Evolutionary conservation across 2,888 invertebrate genomes (phyloP).

Genomic region (Drosophila quinaria): DNA sequence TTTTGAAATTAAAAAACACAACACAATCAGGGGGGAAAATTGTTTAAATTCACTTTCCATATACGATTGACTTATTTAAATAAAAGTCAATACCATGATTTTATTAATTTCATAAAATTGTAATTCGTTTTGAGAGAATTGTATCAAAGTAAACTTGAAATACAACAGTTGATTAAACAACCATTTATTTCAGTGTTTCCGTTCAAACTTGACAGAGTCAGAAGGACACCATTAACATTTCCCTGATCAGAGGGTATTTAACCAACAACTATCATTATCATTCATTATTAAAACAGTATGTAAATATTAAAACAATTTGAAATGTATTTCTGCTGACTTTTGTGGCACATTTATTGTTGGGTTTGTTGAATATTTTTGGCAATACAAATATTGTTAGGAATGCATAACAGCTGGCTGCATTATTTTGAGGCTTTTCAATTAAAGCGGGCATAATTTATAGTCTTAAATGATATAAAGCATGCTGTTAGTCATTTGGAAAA

Average conservation of each 20-base stretch:
- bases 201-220: too few relatives aligned
- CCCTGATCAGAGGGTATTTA: background rate
- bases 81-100: too few relatives aligned
- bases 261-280: background rate
- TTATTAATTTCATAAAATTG: too few relatives aligned
- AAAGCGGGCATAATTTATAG: constrained; percentile 24
- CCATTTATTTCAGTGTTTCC: too few relatives aligned
- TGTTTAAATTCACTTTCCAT: too few relatives aligned
- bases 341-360: background rate
- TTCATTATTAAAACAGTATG: background rate
- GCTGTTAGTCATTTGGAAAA: constrained; percentile 1
- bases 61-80: too few relatives aligned
- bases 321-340: constrained; percentile 9
- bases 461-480: constrained; percentile 13
- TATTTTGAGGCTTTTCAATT: constrained; percentile 20
- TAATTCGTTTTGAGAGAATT: too few relatives aligned
- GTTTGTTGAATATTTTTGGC: constrained; percentile 6
- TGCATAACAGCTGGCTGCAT: constrained; percentile 21
- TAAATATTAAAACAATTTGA: constrained; percentile 21
- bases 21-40: too few relatives aligned
- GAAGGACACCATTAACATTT: too few relatives aligned
- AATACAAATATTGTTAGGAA: constrained; percentile 6
- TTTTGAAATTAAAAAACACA: background rate
- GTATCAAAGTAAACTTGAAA: too few relatives aligned
- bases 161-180: too few relatives aligned